Evolutionary conservation across 1,140 invertebrate species (phyloP), one percentile per base, ranked within the genome.

Genomic region (Listronotus oregonensis): DNA sequence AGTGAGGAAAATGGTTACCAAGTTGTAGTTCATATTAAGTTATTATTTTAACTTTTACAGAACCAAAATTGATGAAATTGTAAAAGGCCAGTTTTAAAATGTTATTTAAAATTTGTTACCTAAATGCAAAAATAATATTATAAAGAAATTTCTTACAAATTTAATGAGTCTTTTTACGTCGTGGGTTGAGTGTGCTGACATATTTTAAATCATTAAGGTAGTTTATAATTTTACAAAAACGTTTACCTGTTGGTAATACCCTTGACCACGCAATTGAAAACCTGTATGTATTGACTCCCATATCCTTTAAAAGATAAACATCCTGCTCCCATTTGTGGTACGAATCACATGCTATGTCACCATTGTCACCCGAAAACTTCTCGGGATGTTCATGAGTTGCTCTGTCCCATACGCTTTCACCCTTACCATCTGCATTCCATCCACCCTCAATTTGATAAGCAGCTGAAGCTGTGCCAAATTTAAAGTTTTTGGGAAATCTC

Each of bases 201-300:
- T n/a, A n/a, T n/a, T n/a, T n/a, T n/a, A n/a, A n/a, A n/a, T n/a
- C n/a, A n/a, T n/a, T n/a, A n/a, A n/a, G n/a, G n/a, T n/a, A n/a
- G n/a, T n/a, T n/a, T n/a, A n/a, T n/a, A n/a, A n/a, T n/a, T n/a
- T n/a, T n/a, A n/a, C n/a, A n/a, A n/a, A n/a, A n/a, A n/a, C n/a
- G n/a, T n/a, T 51, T n/a, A 37, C 52, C 52, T 34, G 49, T 61
- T 12, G 74, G 74, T 43, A 75, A 64, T n/a, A 75, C 52, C 40
- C 85, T 71, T 1, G 83, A 66, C 86, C 86, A 89, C 10, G 85
- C 84, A 61, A 89, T 78, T 0, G 86, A 89, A 71, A 87, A 82
- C 21, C 86, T 76, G 57, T 83, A 83, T 49, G 77, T 80, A 46
- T 79, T 69, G 1, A 85, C 82, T 8, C 80, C 80, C 21, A 84